Evolutionary conservation across 2,113 vertebrate species (phyloP), one percentile per base, ranked within the genome.

Genomic region (Halcyon malimbica): DNA sequence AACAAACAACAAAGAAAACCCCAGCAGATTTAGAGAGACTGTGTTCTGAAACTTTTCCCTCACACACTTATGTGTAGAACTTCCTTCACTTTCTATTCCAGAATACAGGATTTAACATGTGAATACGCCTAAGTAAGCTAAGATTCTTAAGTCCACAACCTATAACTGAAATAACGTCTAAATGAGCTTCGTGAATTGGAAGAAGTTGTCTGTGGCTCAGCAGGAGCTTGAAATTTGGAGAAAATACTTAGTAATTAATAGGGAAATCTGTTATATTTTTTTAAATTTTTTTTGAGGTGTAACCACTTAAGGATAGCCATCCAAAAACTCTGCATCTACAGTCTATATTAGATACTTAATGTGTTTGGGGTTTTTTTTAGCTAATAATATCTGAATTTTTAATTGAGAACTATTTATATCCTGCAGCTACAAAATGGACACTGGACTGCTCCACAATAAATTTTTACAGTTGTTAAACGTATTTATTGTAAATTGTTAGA

Each of bases 361-460:
- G 80, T 57, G 4, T 41, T 33, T 26, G 23, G 6, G 2, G 0
- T 0, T 35, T 41, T 35, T 51, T 68, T 70, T 18, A 63, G 7
- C 4, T 42, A 68, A 33, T 6, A 53, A 29, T 50, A 28, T 12
- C 10, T 69, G 16, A 44, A 35, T 33, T 71, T 77, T 84, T 60
- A 48, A 73, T 35, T 77, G 31, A 53, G 23, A 63, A 1, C 0
- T 33, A 8, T n/a, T 75, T 71, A 19, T 63, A 67, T 44, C 17
- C 16, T 42, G 23, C 12, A 63, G 10, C 15, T 92, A 81, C 20
- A 53, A 73, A 59, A 71, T 25, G 24, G 0, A 3, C 26, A 14
- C 20, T 64, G 28, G 5, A 63, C 29, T 76, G 8, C 10, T 70
- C 16, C 35, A 39, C 14, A 53, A 24, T 21, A 83, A 79, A 26